A percentile compares a stretch with the other conserved stretches of the same genome.
These are phyloP conservation scores for Doryteuthis pealeii DNA, from an alignment of 1,140 invertebrate genomes.

Conservation along the genomic window DNA sequence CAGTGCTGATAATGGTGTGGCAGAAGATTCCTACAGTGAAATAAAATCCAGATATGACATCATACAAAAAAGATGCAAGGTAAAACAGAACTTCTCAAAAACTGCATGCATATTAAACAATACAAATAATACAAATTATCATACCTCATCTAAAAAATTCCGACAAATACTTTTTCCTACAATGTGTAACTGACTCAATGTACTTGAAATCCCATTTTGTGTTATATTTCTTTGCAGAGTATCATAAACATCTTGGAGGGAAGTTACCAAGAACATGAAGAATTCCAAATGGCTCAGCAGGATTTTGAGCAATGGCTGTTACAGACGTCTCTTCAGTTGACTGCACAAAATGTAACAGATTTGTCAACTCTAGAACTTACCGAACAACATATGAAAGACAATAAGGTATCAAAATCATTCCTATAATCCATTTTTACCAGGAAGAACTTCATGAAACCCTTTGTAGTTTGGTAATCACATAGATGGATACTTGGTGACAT, in stretches of 20 bases:
- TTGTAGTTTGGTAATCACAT: too few relatives aligned
- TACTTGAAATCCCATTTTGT: too few relatives aligned
- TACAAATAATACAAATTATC: too few relatives aligned
- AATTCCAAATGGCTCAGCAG: slow-evolving; percentile 85
- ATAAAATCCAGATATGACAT: background rate
- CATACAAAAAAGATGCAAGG: background rate
- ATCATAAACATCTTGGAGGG: slow-evolving; percentile 43
- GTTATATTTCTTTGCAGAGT: slow-evolving; percentile 47
- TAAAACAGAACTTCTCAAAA: background rate
- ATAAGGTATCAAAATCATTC: slow-evolving; percentile 64
- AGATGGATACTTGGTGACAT: too few relatives aligned
- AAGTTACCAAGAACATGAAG: slow-evolving; percentile 71
- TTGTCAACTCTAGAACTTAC: slow-evolving; percentile 87
- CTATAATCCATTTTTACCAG: too few relatives aligned
- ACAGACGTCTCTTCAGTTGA: slow-evolving; percentile 91
- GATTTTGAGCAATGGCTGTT: slow-evolving; percentile 94
- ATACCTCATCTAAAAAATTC: too few relatives aligned
- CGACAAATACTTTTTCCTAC: too few relatives aligned
- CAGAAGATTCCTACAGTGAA: background rate
- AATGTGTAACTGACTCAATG: too few relatives aligned
- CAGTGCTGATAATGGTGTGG: background rate
- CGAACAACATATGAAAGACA: slow-evolving; percentile 83
- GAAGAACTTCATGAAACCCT: too few relatives aligned
- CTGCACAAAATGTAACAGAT: slow-evolving; percentile 93
- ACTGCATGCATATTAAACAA: background rate